Percentiles rank a stretch among this genome's conserved stretches.
Conservation (phyloP, 1,140 invertebrate genomes). For the Thaumetopoea pityocampa region DNA sequence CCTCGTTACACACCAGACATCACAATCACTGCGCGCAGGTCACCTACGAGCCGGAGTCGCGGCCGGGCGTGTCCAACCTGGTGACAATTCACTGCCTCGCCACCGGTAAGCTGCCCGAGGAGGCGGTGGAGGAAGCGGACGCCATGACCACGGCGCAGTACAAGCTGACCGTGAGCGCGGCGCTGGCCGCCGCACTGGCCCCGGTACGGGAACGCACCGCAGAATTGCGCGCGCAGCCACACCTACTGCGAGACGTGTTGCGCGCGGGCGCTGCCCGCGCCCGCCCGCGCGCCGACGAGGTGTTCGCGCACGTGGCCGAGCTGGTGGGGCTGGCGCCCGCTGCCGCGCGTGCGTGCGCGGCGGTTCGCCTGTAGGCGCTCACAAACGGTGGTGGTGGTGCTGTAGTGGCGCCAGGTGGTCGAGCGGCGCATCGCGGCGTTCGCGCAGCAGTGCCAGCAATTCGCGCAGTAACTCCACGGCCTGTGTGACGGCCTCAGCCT, state of each 20-base stretch:
- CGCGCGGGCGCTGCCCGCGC: conserved; percentile 84
- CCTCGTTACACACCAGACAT: background rate
- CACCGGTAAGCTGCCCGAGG: conserved; percentile 80
- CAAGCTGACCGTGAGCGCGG: conserved; percentile 43
- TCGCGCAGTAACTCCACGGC: conserved; percentile 55
- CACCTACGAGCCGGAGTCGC: conserved; percentile 84
- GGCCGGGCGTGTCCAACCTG: conserved; percentile 94
- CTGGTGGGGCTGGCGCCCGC: conserved; percentile 76
- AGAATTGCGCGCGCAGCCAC: conserved; percentile 76
- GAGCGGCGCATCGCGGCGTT: conserved; percentile 21
- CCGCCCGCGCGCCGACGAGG: conserved; percentile 79
- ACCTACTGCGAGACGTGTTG: conserved; percentile 83
- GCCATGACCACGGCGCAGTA: conserved; percentile 82
- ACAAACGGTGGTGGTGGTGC: conserved; percentile 38
- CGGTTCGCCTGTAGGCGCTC: conserved; percentile 4
- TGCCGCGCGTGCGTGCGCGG: background rate
- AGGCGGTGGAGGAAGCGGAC: conserved; percentile 83
- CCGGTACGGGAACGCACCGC: conserved; percentile 50
- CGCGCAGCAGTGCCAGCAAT: conserved; percentile 40
- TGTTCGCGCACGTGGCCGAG: conserved; percentile 81
- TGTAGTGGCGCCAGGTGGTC: conserved; percentile 11
- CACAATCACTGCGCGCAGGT: conserved; percentile 75
- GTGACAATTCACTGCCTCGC: conserved; percentile 89
- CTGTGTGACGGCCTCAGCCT: conserved; percentile 58
- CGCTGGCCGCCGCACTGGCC: conserved; percentile 29